A percentile compares a stretch with the other conserved stretches of the same genome.
Conservation (phyloP, 2,888 invertebrate genomes). For the Sinohyriopsis cumingii region DNA sequence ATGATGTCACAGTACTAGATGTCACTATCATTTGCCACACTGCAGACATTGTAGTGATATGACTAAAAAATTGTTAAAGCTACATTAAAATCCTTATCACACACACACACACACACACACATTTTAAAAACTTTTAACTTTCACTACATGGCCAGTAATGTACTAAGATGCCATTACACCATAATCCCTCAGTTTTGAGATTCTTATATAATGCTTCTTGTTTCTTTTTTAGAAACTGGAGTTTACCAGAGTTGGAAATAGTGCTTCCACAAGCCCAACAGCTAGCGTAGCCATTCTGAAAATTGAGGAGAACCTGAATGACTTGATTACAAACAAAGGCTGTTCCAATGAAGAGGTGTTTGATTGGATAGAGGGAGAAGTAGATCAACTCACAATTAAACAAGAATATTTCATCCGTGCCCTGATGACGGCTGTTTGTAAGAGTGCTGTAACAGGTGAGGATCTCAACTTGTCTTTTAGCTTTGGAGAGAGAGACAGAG, state of each 20-base stretch:
- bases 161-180: no score
- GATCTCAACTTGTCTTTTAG: no score
- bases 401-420: constrained; percentile 82
- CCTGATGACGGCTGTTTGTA: constrained; percentile 82
- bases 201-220: background rate
- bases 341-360: constrained; percentile 71
- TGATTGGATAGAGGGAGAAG: constrained; percentile 81
- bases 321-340: constrained; percentile 44
- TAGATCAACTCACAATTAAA: constrained; percentile 77
- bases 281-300: constrained; percentile 50
- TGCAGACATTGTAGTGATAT: no score
- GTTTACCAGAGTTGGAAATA: constrained; percentile 55
- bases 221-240: constrained; percentile 59
- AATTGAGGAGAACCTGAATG: constrained; percentile 51
- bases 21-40: no score
- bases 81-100: no score
- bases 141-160: no score
- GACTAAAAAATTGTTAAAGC: no score
- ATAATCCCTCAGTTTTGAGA: background rate
- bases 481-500: no score
- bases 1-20: no score
- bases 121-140: no score
- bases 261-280: constrained; percentile 46
- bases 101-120: no score
- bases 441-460: constrained; percentile 78